Conservation (phyloP, 1,140 invertebrate genomes). For the Trichoplusia ni region DNA sequence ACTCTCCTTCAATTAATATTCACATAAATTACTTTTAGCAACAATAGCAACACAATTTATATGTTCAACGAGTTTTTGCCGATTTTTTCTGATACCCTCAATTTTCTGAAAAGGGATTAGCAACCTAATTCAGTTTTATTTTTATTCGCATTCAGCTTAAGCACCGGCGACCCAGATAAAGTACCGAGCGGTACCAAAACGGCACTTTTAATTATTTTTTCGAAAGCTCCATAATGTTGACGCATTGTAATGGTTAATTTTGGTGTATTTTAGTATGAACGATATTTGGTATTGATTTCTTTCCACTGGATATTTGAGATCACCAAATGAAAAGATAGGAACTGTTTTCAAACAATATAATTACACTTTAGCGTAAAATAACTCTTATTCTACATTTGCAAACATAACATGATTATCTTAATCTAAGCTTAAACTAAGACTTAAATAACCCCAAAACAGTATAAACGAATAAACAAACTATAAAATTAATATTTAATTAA, state of each 20-base stretch:
- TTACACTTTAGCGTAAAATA: no score
- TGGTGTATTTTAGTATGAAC: not conserved
- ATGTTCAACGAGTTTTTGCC: not conserved
- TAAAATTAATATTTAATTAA: no score
- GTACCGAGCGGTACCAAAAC: not conserved
- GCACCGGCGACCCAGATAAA: slow-evolving; percentile 12
- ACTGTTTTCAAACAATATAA: no score
- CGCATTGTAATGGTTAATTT: slow-evolving; percentile 7
- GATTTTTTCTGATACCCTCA: slow-evolving; percentile 2
- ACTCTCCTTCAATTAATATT: not conserved
- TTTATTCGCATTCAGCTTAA: slow-evolving; percentile 5
- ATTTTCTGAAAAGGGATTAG: slow-evolving; percentile 13
- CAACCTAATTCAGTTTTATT: slow-evolving; percentile 13
- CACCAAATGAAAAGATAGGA: no score
- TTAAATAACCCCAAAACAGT: no score
- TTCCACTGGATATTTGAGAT: no score
- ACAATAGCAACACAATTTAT: not conserved
- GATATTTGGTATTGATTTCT: no score
- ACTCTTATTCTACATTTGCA: no score
- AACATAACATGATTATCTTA: no score
- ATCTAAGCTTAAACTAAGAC: no score
- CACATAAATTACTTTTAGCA: not conserved
- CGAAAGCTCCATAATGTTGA: slow-evolving; percentile 9
- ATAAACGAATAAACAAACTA: no score
- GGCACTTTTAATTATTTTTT: slow-evolving; percentile 24